Percentiles rank a stretch among this genome's conserved stretches.
phyloP scores from a whole-genome alignment of 2,888 invertebrate species.

The Antitype chi region DNA sequence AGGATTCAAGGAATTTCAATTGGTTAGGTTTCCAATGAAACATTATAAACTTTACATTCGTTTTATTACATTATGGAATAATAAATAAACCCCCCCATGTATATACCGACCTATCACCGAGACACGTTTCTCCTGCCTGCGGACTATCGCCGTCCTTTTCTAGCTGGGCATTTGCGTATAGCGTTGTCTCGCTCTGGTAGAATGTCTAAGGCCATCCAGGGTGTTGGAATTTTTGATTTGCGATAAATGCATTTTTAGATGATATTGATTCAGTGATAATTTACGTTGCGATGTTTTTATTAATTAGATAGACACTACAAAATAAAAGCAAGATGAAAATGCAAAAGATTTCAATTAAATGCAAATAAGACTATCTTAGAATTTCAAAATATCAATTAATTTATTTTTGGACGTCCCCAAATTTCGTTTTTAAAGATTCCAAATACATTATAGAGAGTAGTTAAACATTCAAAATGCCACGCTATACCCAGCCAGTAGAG shows the following conservation, averaged over 20 bases:
- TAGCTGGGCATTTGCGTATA: slow-evolving; percentile 69
- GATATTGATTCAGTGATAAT: slow-evolving; percentile 21
- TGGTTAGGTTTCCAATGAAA: slow-evolving; percentile 75
- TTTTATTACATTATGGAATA: slow-evolving; percentile 90
- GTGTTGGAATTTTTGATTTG: neutral
- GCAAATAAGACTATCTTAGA: slow-evolving; percentile 20
- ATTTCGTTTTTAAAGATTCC: slow-evolving; percentile 22
- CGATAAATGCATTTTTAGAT: slow-evolving; percentile 20
- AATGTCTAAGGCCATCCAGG: slow-evolving; percentile 25
- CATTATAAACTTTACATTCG: slow-evolving; percentile 85
- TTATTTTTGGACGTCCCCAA: slow-evolving; percentile 10
- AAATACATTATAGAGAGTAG: slow-evolving; percentile 12
- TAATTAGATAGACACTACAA: slow-evolving; percentile 8
- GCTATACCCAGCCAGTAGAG: slow-evolving; percentile 73
- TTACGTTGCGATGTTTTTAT: slow-evolving; percentile 12
- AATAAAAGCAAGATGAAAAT: slow-evolving; percentile 37
- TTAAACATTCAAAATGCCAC: slow-evolving; percentile 13
- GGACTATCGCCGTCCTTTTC: slow-evolving; percentile 80
- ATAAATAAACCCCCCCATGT: slow-evolving; percentile 86
- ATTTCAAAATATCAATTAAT: neutral
- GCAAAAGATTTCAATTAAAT: slow-evolving; percentile 38
- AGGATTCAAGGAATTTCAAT: slow-evolving; percentile 40
- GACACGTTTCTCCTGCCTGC: slow-evolving; percentile 81
- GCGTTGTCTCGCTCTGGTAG: slow-evolving; percentile 54
- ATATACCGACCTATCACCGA: slow-evolving; percentile 86